Conservation (phyloP, 2,888 invertebrate species). For the Hedya salicella region DNA sequence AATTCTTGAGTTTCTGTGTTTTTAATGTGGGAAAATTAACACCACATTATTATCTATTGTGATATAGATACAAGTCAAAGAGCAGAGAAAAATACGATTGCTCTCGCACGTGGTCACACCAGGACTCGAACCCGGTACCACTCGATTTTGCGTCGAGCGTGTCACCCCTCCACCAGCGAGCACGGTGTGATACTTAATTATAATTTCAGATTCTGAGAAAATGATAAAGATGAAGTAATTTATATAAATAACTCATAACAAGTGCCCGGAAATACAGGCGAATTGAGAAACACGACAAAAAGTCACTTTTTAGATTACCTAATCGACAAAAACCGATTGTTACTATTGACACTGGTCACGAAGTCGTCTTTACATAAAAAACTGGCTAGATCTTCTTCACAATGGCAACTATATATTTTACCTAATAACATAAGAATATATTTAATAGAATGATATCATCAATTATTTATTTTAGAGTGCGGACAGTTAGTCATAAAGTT, state of each 20-base stretch:
- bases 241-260: conserved; percentile 38
- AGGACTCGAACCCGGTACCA: too few relatives aligned
- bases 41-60: too few relatives aligned
- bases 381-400: conserved; percentile 25
- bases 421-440: not conserved
- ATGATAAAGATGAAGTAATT: conserved; percentile 28
- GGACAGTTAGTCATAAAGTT: not conserved
- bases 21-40: too few relatives aligned
- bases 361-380: conserved; percentile 33
- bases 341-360: conserved; percentile 37
- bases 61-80: too few relatives aligned
- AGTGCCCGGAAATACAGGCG: conserved; percentile 32
- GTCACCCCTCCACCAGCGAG: too few relatives aligned
- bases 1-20: too few relatives aligned
- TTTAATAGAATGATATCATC: too few relatives aligned
- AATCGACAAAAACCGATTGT: conserved; percentile 34
- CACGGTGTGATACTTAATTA: too few relatives aligned
- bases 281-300: conserved; percentile 35
- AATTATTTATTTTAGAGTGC: not conserved
- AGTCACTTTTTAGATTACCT: conserved; percentile 35
- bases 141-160: too few relatives aligned
- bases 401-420: not conserved
- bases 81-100: too few relatives aligned
- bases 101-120: too few relatives aligned
- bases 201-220: too few relatives aligned